phyloP scores from a whole-genome alignment of 2,888 invertebrate genomes.

The Epinotia brunnichana region DNA sequence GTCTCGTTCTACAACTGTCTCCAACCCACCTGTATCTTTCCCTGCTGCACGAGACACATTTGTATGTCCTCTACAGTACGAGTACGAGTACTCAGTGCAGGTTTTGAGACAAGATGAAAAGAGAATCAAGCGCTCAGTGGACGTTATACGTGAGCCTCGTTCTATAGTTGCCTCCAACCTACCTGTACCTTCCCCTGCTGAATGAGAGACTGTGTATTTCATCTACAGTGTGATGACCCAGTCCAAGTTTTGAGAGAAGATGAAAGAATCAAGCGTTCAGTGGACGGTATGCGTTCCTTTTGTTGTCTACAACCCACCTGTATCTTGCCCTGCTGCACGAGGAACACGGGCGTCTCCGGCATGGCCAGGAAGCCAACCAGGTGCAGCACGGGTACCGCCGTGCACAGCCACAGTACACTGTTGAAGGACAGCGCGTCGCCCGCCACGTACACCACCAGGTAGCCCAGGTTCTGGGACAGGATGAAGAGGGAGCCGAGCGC shows the following conservation, averaged over 20 bases:
- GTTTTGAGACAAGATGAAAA: no score
- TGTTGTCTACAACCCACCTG: slow-evolving; percentile 59
- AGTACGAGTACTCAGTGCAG: no score
- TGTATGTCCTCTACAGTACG: no score
- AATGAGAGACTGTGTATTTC: slow-evolving; percentile 65
- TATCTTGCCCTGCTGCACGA: slow-evolving; percentile 75
- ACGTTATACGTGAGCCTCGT: background rate
- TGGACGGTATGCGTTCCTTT: background rate
- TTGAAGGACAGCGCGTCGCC: slow-evolving; percentile 72
- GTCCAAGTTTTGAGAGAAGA: no score
- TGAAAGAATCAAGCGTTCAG: background rate
- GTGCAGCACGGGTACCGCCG: slow-evolving; percentile 70
- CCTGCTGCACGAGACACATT: slow-evolving; percentile 77
- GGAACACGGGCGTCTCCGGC: slow-evolving; percentile 80
- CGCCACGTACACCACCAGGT: slow-evolving; percentile 75
- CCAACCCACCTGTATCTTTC: slow-evolving; percentile 67
- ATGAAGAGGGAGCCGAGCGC: slow-evolving; percentile 79
- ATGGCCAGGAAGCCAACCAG: slow-evolving; percentile 70
- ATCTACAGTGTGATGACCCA: no score
- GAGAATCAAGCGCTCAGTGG: no score
- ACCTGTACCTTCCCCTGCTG: slow-evolving; percentile 77
- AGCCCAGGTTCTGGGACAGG: slow-evolving; percentile 77
- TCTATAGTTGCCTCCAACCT: background rate
- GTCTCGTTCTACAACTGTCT: no score
- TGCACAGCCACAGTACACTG: slow-evolving; percentile 75